These are phyloP conservation scores for Lindbergichthys nudifrons DNA, from an alignment of 2,797 vertebrate species.

Conservation along the genomic window DNA sequence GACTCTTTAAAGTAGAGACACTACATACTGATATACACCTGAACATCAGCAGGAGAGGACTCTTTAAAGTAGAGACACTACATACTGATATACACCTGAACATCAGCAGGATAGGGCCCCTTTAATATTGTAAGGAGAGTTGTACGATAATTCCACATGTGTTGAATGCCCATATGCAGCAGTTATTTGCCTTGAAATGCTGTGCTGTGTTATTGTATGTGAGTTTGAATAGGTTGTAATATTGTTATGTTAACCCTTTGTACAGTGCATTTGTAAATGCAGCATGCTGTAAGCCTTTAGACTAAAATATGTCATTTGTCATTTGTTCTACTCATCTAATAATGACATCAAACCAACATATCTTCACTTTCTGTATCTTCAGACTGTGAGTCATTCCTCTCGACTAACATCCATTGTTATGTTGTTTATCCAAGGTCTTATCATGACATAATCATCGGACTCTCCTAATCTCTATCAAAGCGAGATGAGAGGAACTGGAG, in stretches of 20 bases:
- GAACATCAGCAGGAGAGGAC: too few relatives aligned
- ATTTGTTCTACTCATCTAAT: background rate
- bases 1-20: too few relatives aligned
- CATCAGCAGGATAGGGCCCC: too few relatives aligned
- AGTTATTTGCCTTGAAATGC: too few relatives aligned
- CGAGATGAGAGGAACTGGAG: conserved; percentile 22
- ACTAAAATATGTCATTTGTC: background rate
- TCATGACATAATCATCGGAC: conserved; percentile 41
- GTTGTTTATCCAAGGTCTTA: conserved; percentile 30
- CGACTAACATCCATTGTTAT: background rate
- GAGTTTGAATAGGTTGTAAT: background rate
- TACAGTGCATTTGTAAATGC: background rate
- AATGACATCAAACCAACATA: background rate
- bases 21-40: too few relatives aligned
- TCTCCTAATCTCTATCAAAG: conserved; percentile 5
- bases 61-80: too few relatives aligned
- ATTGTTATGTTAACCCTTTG: background rate
- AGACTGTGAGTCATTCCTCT: background rate
- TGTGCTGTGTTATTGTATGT: background rate
- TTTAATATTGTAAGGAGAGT: background rate
- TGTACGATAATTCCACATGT: background rate
- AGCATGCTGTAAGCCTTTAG: background rate
- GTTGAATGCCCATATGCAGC: too few relatives aligned
- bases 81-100: too few relatives aligned
- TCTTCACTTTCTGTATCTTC: background rate